These are phyloP conservation scores for Yasuhikotakia modesta DNA, from an alignment of 2,797 vertebrate species.

Conservation along the genomic window DNA sequence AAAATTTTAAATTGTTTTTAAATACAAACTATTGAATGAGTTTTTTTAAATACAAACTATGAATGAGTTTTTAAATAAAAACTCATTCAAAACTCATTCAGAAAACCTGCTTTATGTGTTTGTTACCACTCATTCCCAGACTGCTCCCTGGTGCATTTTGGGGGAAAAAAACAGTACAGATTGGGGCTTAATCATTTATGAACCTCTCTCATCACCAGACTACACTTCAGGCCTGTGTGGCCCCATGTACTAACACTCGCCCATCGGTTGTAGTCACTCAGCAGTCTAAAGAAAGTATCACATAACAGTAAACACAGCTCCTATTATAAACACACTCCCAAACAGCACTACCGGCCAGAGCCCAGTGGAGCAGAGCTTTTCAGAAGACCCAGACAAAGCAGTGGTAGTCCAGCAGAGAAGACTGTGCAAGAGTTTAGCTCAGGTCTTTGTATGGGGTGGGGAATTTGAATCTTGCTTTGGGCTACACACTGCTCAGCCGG, in stretches of 20 bases:
- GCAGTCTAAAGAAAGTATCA: slow-evolving; percentile 55
- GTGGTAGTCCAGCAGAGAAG: slow-evolving; percentile 22
- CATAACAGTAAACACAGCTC: slow-evolving; percentile 56
- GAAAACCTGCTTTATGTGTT: slow-evolving; percentile 10
- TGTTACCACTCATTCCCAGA: slow-evolving; percentile 31
- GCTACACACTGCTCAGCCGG: slow-evolving; percentile 12
- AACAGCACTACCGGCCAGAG: slow-evolving; percentile 55
- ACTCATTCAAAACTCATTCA: too few relatives aligned
- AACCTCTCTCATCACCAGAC: slow-evolving; percentile 37
- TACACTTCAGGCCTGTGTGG: slow-evolving; percentile 29
- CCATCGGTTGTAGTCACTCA: slow-evolving; percentile 32
- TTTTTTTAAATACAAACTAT: too few relatives aligned
- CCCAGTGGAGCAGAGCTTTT: slow-evolving; percentile 44
- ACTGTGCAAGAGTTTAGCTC: slow-evolving; percentile 31
- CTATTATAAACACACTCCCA: slow-evolving; percentile 59
- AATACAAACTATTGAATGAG: too few relatives aligned
- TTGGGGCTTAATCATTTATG: slow-evolving; percentile 62
- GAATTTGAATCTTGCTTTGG: slow-evolving; percentile 37
- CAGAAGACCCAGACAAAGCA: slow-evolving; percentile 49
- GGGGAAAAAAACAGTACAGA: slow-evolving; percentile 43
- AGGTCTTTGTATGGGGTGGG: slow-evolving; percentile 43
- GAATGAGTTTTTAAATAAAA: too few relatives aligned
- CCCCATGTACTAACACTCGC: slow-evolving; percentile 45
- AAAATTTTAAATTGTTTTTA: too few relatives aligned
- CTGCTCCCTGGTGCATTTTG: slow-evolving; percentile 33